Percentiles rank a stretch among this genome's conserved stretches.
Conservation (phyloP, 2,797 vertebrate genomes). For the Typhlichthys subterraneus region DNA sequence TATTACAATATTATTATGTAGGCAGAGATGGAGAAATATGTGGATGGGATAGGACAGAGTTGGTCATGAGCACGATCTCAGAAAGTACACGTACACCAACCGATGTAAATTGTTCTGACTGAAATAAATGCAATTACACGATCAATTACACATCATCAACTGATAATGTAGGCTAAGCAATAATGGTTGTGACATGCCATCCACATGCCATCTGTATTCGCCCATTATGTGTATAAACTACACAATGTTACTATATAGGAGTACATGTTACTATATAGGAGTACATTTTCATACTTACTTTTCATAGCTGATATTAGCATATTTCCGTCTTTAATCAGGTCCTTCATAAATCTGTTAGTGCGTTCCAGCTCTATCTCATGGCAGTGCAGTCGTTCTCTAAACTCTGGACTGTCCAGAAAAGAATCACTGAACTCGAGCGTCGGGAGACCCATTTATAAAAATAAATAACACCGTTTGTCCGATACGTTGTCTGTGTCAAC, state of each 20-base stretch:
- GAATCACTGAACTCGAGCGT: constrained; percentile 97
- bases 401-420: constrained; percentile 93
- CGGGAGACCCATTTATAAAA: constrained; percentile 87
- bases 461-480: not conserved
- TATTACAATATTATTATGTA: no score
- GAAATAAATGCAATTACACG: no score
- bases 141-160: no score
- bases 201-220: no score
- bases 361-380: constrained; percentile 94
- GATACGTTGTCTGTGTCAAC: not conserved
- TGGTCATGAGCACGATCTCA: no score
- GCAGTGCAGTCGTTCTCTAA: constrained; percentile 92
- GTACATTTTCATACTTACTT: constrained; percentile 79
- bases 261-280: not conserved
- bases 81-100: no score
- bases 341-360: constrained; percentile 97
- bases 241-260: not conserved
- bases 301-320: constrained; percentile 89
- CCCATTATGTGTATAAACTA: not conserved
- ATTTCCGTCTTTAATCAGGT: constrained; percentile 94
- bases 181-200: no score
- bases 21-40: no score
- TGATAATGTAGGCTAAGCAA: no score
- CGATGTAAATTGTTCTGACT: no score
- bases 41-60: no score